Base-by-base conservation (phyloP, 2,113 vertebrate genomes). In the Syngnathus floridae region DNA sequence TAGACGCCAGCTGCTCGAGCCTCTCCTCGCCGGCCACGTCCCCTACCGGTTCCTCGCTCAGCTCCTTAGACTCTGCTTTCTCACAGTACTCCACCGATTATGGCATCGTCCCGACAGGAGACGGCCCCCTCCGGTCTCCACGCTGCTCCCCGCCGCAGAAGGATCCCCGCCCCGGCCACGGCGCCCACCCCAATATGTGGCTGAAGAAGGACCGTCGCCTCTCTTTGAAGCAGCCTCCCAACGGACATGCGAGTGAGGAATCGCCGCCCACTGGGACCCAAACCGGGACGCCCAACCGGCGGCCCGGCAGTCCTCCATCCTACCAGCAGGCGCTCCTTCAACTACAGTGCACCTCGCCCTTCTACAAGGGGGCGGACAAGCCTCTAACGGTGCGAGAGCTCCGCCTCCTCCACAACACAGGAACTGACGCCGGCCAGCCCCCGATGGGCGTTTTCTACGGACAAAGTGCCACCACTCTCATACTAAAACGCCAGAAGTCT, bases 21-120 rank as follows among this genome's bases (percentile, higher is more conserved):
- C 84, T 93, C n/a, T 97, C 95, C 16, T 96, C 94, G 31, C 92
- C 93, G 0, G 92, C 90, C 0, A 94, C 93, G 0, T 96, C 94
- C 2, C 93, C 92, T 0, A 95, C 94, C 0, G 89, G 92, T 72
- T 95, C 93, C 0, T 94, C 94, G 0, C 86, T 94, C 81, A 94
- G 94, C 82, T 97, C 95, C 19, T 80, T 93, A 75, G 93, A 97
- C 86, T 94, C 93, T 38, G 91, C 91, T 81, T 95, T 97, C 78
- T 95, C 93, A n/a, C 93, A 94, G 79, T 94, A 93, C 86, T 94
- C 93, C 67, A 94, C 93, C 4, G 93, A 95, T 72, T 92, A 92
- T 19, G 84, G 86, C 5, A 78, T 14, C 59, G n/a, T 22, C 10
- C 90, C 60, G 90, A 91, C 63, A 88, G 73, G 5, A 41, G 61